These are phyloP conservation scores for Onthophagus taurus DNA, from an alignment of 1,140 invertebrate genomes.

Conservation along the genomic window DNA sequence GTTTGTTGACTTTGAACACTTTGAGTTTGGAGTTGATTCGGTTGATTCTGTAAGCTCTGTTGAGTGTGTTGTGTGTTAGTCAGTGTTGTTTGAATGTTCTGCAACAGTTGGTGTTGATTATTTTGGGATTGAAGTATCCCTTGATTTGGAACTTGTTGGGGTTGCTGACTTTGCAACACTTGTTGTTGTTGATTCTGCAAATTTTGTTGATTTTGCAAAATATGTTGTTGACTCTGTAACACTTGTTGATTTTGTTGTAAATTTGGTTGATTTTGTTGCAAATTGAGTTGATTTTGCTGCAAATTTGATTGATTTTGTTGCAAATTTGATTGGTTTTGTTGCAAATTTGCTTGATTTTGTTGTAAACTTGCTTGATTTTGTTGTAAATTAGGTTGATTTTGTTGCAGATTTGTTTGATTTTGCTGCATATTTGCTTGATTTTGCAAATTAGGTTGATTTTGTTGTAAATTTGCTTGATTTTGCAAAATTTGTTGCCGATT, in stretches of 20 bases:
- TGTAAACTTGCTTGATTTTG: constrained; percentile 26
- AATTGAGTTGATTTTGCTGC: constrained; percentile 14
- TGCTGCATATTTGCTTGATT: too few species aligned
- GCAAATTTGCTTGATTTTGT: constrained; percentile 9
- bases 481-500: constrained; percentile 28
- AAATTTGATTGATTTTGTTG: constrained; percentile 29
- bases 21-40: background rate
- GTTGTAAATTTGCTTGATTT: constrained; percentile 20
- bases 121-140: too few species aligned
- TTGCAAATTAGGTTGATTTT: constrained; percentile 26
- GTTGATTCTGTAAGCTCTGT: background rate
- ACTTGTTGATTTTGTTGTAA: constrained; percentile 1
- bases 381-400: too few species aligned
- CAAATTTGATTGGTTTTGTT: constrained; percentile 24
- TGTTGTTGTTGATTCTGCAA: constrained; percentile 17
- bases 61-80: constrained; percentile 9
- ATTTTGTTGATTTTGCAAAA: constrained; percentile 14
- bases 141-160: too few species aligned
- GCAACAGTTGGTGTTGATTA: constrained; percentile 22
- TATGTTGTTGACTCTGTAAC: constrained; percentile 3
- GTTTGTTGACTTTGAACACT: background rate
- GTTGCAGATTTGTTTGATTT: constrained; percentile 24
- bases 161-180: too few species aligned
- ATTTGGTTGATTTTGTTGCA: constrained; percentile 10
- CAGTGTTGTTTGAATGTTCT: constrained; percentile 7